Conservation (phyloP, 2,797 vertebrate genomes). For the Erpetoichthys calabaricus region DNA sequence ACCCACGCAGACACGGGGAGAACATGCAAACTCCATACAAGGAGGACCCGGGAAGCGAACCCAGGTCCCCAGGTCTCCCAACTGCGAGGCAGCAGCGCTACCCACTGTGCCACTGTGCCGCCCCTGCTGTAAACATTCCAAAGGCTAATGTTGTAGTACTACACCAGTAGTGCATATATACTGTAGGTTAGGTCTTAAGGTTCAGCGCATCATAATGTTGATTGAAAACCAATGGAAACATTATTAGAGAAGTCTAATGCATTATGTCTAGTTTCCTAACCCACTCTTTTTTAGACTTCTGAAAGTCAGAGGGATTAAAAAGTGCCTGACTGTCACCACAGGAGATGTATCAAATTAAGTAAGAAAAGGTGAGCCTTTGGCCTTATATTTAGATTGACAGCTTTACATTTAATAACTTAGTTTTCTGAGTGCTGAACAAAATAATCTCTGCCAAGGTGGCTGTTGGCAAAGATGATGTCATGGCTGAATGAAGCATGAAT, state of each 20-base stretch:
- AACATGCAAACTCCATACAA: too few relatives aligned
- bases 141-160: too few relatives aligned
- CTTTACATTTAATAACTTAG: conserved; percentile 1
- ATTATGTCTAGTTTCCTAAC: not conserved
- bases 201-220: not conserved
- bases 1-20: too few relatives aligned
- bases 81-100: too few relatives aligned
- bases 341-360: not conserved
- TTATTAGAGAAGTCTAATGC: not conserved
- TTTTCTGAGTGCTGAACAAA: conserved; percentile 1
- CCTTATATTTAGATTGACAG: not conserved
- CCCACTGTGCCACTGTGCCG: too few relatives aligned
- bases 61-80: too few relatives aligned
- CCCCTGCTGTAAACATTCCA: too few relatives aligned
- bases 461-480: not conserved
- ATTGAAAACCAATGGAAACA: not conserved
- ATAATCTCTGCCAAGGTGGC: not conserved
- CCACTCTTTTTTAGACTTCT: not conserved
- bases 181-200: too few relatives aligned
- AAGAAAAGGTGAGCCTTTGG: not conserved
- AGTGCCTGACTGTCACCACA: conserved; percentile 1
- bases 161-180: too few relatives aligned
- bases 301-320: not conserved
- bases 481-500: not conserved
- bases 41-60: too few relatives aligned